phyloP scores from a whole-genome alignment of 2,888 invertebrate genomes.

The Helleia helle region DNA sequence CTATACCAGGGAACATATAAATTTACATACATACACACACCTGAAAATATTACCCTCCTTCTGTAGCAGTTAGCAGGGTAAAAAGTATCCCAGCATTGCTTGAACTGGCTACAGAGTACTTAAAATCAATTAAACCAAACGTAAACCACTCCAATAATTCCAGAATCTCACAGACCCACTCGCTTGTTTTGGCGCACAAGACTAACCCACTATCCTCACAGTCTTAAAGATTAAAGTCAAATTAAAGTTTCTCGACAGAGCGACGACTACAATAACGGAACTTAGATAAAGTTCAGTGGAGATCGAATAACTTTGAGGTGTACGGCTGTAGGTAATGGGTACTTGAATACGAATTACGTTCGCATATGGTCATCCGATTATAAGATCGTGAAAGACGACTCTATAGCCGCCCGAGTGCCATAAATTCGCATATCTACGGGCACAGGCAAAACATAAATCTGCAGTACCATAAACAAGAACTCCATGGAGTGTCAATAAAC shows the following conservation, averaged over 20 bases:
- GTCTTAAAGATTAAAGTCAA: not conserved
- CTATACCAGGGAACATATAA: too few species aligned
- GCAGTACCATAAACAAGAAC: not conserved
- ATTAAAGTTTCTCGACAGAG: not conserved
- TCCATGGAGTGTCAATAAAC: too few species aligned
- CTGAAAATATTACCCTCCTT: too few species aligned
- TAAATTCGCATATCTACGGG: conserved; percentile 4
- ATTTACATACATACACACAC: too few species aligned
- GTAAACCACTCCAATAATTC: too few species aligned
- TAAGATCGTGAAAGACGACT: not conserved
- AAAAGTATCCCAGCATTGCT: too few species aligned
- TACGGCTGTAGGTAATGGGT: conserved; percentile 1
- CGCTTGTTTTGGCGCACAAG: too few species aligned
- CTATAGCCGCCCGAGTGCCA: not conserved
- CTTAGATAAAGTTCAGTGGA: not conserved
- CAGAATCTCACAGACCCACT: too few species aligned
- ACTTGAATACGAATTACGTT: not conserved
- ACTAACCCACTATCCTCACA: too few species aligned
- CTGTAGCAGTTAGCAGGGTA: too few species aligned
- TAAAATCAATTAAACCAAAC: too few species aligned
- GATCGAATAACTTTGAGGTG: conserved; percentile 2
- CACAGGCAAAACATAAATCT: not conserved
- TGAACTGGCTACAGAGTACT: too few species aligned
- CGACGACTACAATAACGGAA: not conserved
- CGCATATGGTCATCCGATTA: not conserved